A percentile compares a stretch with the other conserved stretches of the same genome.
Evolutionary conservation across 35 echinoderm and acorn worm genomes (phyloP).

Genomic region (Nesometra sesokonis): DNA sequence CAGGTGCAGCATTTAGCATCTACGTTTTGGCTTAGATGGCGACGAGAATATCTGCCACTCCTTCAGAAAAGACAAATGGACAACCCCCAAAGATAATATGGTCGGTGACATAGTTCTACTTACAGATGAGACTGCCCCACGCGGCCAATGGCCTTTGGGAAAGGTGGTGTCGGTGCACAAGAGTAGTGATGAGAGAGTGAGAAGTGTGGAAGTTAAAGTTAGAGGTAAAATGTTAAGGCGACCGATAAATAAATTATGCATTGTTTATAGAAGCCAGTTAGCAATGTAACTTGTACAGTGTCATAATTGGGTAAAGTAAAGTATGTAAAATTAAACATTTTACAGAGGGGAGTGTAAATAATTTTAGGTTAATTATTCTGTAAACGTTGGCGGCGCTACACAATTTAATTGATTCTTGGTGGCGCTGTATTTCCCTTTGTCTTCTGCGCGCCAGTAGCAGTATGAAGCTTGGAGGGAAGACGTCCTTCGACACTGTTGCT

Average conservation of each 20-base stretch:
- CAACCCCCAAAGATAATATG: conserved; percentile 3
- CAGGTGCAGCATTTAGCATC: conserved; percentile 39
- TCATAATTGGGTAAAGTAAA: too few relatives aligned
- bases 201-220: background rate
- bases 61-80: conserved; percentile 37
- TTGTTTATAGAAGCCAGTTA: background rate
- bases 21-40: conserved; percentile 43
- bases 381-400: too few relatives aligned
- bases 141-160: conserved; percentile 30
- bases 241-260: background rate
- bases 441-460: too few relatives aligned
- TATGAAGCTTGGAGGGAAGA: too few relatives aligned
- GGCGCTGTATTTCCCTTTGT: too few relatives aligned
- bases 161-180: too few relatives aligned
- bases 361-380: too few relatives aligned
- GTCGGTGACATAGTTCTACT: conserved; percentile 30
- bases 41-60: conserved; percentile 30
- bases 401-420: too few relatives aligned
- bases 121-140: conserved; percentile 9
- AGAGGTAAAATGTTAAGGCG: background rate
- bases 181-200: background rate
- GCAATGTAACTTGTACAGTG: too few relatives aligned
- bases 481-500: too few relatives aligned
- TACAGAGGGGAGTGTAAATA: too few relatives aligned
- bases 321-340: too few relatives aligned